A percentile compares a stretch with the other conserved stretches of the same genome.
These are phyloP conservation scores for Actenoides lindsayi DNA, from an alignment of 2,113 vertebrate species.

Conservation along the genomic window DNA sequence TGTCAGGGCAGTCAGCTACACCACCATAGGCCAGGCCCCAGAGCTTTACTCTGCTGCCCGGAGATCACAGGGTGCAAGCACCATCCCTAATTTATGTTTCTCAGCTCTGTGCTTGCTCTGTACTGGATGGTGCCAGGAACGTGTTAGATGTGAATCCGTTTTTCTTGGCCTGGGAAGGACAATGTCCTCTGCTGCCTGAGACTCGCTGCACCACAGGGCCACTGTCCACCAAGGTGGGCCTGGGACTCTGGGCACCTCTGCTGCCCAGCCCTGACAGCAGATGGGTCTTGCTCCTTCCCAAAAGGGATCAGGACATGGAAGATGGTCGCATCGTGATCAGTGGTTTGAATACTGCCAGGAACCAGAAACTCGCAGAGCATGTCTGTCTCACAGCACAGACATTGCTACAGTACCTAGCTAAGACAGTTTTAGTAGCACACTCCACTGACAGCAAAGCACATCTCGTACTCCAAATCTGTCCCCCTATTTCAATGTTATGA, in stretches of 20 bases:
- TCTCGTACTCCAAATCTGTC: neutral
- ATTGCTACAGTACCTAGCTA: accelerated
- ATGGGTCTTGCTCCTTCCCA: neutral
- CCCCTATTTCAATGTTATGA: neutral
- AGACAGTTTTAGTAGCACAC: neutral
- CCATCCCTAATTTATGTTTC: neutral
- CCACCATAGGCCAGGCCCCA: accelerated
- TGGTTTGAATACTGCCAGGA: neutral
- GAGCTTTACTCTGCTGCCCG: neutral
- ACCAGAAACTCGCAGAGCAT: neutral
- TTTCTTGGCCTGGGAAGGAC: neutral
- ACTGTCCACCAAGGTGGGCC: neutral
- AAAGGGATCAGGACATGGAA: neutral
- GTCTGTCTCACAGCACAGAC: accelerated
- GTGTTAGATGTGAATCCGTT: neutral
- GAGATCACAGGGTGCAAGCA: neutral
- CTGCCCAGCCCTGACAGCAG: neutral
- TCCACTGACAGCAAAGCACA: neutral
- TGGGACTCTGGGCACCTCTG: neutral
- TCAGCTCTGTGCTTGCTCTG: neutral
- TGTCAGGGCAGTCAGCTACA: neutral
- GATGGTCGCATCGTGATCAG: accelerated
- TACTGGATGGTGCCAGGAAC: neutral
- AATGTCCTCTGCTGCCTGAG: neutral
- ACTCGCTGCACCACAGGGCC: accelerated